Percentiles rank a stretch among this genome's conserved stretches.
Evolutionary conservation across 2,888 invertebrate genomes (phyloP).

Genomic region (Neoascia interrupta): DNA sequence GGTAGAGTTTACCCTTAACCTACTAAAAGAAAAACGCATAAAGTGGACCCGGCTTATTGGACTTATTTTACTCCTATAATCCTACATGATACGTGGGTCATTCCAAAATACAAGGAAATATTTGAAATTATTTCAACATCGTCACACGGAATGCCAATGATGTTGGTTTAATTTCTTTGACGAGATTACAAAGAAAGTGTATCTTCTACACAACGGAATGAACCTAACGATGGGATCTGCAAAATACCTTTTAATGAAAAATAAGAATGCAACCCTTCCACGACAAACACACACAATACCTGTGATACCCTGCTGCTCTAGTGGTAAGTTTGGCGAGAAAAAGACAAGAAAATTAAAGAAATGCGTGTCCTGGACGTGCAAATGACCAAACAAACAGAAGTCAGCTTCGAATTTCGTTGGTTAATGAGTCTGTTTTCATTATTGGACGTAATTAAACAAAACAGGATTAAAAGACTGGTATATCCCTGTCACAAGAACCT

Average conservation of each 20-base stretch:
- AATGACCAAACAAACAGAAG: conserved; percentile 38
- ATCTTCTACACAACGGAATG: conserved; percentile 58
- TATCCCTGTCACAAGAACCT: too few species aligned
- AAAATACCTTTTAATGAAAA: conserved; percentile 13
- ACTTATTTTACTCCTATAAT: neutral
- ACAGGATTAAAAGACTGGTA: too few species aligned
- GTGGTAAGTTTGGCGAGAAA: conserved; percentile 6
- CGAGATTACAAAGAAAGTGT: conserved; percentile 20
- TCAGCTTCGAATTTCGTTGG: too few species aligned
- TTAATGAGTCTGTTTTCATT: too few species aligned
- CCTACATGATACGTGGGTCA: neutral
- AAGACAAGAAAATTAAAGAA: conserved; percentile 10
- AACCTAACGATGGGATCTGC: conserved; percentile 14
- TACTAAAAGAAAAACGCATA: too few species aligned
- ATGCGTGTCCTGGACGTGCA: conserved; percentile 25
- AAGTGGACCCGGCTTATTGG: conserved; percentile 5
- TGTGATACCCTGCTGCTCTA: neutral
- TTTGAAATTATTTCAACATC: conserved; percentile 5
- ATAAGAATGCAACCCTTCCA: conserved; percentile 33
- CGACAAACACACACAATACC: too few species aligned
- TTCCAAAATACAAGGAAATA: neutral
- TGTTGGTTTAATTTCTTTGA: conserved; percentile 45
- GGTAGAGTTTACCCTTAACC: too few species aligned
- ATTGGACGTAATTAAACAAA: too few species aligned
- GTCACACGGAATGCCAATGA: conserved; percentile 26